A percentile compares a stretch with the other conserved stretches of the same genome.
These are phyloP conservation scores for Lysiphlebus fabarum DNA, from an alignment of 1,140 invertebrate species.

Conservation along the genomic window DNA sequence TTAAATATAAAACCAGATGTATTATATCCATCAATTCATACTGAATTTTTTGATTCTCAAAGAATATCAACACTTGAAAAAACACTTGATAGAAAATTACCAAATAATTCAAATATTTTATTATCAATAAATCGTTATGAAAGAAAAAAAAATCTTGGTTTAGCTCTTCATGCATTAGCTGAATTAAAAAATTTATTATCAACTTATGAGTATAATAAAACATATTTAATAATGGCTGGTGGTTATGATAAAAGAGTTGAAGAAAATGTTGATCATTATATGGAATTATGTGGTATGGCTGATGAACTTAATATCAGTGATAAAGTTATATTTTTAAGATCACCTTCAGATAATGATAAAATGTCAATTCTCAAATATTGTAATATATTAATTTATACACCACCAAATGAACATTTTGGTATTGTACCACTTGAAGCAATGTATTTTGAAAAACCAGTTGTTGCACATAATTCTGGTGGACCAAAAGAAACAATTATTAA, in stretches of 20 bases:
- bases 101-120: conserved; percentile 65
- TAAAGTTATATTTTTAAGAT: conserved; percentile 81
- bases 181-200: conserved; percentile 59
- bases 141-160: conserved; percentile 87
- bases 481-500: conserved; percentile 90
- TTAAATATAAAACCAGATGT: conserved; percentile 71
- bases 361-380: conserved; percentile 72
- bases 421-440: conserved; percentile 99
- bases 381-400: conserved; percentile 88
- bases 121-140: conserved; percentile 97
- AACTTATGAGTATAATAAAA: conserved; percentile 59
- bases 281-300: conserved; percentile 70
- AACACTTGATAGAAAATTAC: conserved; percentile 44
- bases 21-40: conserved; percentile 92
- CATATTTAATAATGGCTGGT: conserved; percentile 91
- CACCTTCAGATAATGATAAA: conserved; percentile 83
- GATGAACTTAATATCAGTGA: conserved; percentile 67
- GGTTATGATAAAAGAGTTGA: conserved; percentile 89
- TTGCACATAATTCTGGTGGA: conserved; percentile 93
- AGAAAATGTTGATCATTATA: conserved; percentile 88
- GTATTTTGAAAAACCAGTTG: conserved; percentile 88
- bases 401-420: conserved; percentile 97
- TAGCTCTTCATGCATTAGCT: conserved; percentile 80
- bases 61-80: conserved; percentile 54
- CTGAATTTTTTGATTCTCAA: conserved; percentile 68